Evolutionary conservation across 2,888 invertebrate genomes (phyloP).

Genomic region (Euphydryas editha): DNA sequence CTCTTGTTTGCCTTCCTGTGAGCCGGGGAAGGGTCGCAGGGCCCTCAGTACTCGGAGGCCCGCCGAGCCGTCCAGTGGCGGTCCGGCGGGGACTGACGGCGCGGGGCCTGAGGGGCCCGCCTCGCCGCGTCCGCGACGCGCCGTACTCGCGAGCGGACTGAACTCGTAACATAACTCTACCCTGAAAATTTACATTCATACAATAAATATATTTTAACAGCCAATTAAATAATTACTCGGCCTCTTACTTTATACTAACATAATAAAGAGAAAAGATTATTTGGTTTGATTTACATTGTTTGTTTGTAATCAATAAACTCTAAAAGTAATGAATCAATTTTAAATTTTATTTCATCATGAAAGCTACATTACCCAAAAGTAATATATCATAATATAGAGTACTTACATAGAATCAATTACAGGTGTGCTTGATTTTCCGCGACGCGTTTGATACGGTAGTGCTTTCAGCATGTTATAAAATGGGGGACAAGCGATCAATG

Average conservation of each 20-base stretch:
- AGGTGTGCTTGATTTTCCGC: constrained; percentile 88
- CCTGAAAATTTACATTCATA: constrained; percentile 69
- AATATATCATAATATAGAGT: too few species aligned
- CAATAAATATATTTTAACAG: not conserved
- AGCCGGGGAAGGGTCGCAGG: constrained; percentile 85
- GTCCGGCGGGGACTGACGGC: constrained; percentile 85
- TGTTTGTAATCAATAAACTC: not conserved
- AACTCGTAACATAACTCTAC: constrained; percentile 92
- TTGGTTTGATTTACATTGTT: not conserved
- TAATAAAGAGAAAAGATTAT: too few species aligned
- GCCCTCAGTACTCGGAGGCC: constrained; percentile 93
- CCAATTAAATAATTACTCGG: too few species aligned
- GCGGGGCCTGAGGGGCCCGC: constrained; percentile 59
- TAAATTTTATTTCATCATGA: too few species aligned
- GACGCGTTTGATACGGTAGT: constrained; percentile 86
- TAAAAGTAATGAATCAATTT: too few species aligned
- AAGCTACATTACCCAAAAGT: too few species aligned
- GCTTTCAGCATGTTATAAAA: constrained; percentile 95
- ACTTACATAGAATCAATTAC: constrained; percentile 97
- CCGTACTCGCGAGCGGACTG: constrained; percentile 82
- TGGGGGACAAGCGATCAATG: constrained; percentile 96
- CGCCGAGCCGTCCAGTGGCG: constrained; percentile 95
- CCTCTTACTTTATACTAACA: too few species aligned
- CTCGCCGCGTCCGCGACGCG: constrained; percentile 74
- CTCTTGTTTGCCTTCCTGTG: constrained; percentile 95